Evolutionary conservation across 2,888 invertebrate species (phyloP).

Genomic region (Eupithecia dodoneata): DNA sequence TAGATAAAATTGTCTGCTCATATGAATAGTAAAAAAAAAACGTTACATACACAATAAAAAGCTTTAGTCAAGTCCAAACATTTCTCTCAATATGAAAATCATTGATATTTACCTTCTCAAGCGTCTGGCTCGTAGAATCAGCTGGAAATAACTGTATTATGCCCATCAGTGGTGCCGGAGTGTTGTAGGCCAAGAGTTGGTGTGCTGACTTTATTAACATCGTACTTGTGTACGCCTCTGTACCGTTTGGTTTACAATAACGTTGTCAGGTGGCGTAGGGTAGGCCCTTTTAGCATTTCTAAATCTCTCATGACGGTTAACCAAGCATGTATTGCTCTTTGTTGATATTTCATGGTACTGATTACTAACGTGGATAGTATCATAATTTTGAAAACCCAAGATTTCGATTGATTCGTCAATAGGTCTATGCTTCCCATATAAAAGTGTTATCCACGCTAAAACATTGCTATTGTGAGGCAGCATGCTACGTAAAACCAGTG

Average conservation of each 20-base stretch:
- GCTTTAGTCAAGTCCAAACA: conserved; percentile 37
- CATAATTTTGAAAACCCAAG: conserved; percentile 18
- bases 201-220: conserved; percentile 72
- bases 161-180: conserved; percentile 82
- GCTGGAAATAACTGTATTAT: conserved; percentile 83
- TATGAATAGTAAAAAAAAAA: not conserved
- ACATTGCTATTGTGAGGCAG: conserved; percentile 72
- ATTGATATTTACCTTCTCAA: conserved; percentile 68
- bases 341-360: conserved; percentile 49
- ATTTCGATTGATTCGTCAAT: not conserved
- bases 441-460: conserved; percentile 27
- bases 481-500: conserved; percentile 79
- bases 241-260: conserved; percentile 45
- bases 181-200: conserved; percentile 81
- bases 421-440: conserved; percentile 10
- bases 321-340: conserved; percentile 79
- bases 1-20: conserved; percentile 14
- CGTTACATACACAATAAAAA: conserved; percentile 29
- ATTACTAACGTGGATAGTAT: conserved; percentile 23
- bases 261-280: conserved; percentile 83
- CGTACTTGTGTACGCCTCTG: conserved; percentile 42
- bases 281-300: conserved; percentile 68
- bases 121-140: conserved; percentile 48
- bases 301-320: conserved; percentile 83
- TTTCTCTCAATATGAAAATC: conserved; percentile 38